Base-by-base conservation (phyloP, 2,113 vertebrate species). In the Todiramphus chloris region DNA sequence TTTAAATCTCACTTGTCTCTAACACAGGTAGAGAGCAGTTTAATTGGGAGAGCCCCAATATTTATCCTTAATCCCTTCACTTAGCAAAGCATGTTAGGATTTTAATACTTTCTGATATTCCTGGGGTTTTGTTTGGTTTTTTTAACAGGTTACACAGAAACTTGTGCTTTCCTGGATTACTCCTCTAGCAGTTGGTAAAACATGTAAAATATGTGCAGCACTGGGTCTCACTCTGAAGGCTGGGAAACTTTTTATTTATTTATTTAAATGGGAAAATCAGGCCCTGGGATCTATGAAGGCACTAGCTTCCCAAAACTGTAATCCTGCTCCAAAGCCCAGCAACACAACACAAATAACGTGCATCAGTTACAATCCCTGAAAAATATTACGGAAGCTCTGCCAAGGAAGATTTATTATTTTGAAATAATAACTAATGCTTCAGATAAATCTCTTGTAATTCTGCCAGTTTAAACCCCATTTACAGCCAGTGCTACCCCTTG, bases 371-470 rank as follows among this genome's bases (percentile, higher is more conserved):
- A 76, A 89, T 21, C 28, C 43, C 46, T 44, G 72, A 73, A 73
- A 92, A 91, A 89, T 13, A 67, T 10, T 55, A 86, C 41, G 27
- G 15, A 82, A 44, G 19, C 53, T 75, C 31, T 39, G 37, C 20
- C 62, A 69, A 67, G 11, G 41, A 95, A 83, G 93, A 94, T 91
- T 81, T 89, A 85, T 90, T 95, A 78, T 25, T 95, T 75, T 70
- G 64, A 92, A 96, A 97, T 30, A 75, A 89, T 84, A 75, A 68
- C 63, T 88, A 94, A 97, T 70, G 56, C 67, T 68, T 82, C 44
- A 63, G 81, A 87, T 83, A 95, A 94, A 93, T 72, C 82, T 88
- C 86, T 79, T 79, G 83, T 96, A 90, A 96, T 86, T 96, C 69
- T 91, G 79, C 70, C 44, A 58, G 83, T 87, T 89, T 59, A 95